A percentile compares a stretch with the other conserved stretches of the same genome.
phyloP scores from a whole-genome alignment of 64 coral and sea anemone species.

The Platygyra sinensis region DNA sequence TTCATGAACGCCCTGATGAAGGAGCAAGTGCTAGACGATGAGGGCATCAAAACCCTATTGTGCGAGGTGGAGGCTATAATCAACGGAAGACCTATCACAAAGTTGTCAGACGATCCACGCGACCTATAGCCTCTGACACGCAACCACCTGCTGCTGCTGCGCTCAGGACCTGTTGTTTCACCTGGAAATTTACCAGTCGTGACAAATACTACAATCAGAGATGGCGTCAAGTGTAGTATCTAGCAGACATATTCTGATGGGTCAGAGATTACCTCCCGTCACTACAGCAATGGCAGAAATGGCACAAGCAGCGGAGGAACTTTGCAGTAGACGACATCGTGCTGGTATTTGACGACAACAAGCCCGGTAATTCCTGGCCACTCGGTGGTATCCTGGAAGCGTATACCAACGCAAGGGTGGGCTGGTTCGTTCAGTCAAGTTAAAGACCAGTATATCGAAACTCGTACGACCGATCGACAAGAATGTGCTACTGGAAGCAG shows the following conservation, averaged over 20 bases:
- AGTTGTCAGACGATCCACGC: conserved; percentile 46
- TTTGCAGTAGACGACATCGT: conserved; percentile 25
- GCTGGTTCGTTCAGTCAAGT: too few species aligned
- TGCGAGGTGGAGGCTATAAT: conserved; percentile 56
- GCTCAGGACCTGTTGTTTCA: neutral
- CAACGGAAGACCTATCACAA: conserved; percentile 50
- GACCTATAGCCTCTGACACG: conserved; percentile 37
- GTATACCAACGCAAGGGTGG: too few species aligned
- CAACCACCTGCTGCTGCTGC: neutral
- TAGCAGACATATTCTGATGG: conserved; percentile 1
- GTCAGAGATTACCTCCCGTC: neutral
- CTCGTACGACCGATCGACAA: too few species aligned
- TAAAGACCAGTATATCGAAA: too few species aligned
- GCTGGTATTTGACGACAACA: too few species aligned
- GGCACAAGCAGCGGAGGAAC: neutral
- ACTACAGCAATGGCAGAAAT: conserved; percentile 16
- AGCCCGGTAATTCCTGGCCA: too few species aligned
- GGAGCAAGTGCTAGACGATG: conserved; percentile 46
- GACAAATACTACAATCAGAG: neutral
- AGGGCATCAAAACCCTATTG: conserved; percentile 43
- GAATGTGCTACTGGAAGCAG: too few species aligned
- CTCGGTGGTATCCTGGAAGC: too few species aligned
- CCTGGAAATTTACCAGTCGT: neutral
- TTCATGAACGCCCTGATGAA: conserved; percentile 24
- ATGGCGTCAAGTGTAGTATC: neutral